Evolutionary conservation across 2,113 vertebrate genomes (phyloP).

Genomic region (Gorsachius goisagi): DNA sequence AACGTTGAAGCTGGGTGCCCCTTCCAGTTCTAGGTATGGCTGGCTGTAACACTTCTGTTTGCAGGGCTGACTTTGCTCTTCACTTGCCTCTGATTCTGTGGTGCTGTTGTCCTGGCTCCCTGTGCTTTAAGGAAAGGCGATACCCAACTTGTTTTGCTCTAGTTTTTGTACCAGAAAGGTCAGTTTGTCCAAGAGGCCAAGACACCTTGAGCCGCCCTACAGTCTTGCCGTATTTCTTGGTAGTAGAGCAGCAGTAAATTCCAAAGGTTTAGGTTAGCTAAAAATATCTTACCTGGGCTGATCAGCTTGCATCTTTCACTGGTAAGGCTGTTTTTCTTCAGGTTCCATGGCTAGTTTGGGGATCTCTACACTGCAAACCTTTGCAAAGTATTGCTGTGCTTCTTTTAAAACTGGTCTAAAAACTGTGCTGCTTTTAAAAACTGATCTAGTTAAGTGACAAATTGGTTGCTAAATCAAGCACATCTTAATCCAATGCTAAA

Average conservation of each 20-base stretch:
- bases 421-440: background rate
- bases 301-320: background rate
- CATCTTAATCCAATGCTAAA: background rate
- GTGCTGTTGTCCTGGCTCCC: background rate
- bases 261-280: background rate
- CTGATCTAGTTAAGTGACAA: background rate
- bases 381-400: background rate
- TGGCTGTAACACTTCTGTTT: background rate
- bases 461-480: background rate
- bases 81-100: background rate
- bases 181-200: background rate
- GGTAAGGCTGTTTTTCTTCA: background rate
- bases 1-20: background rate
- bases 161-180: background rate
- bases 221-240: background rate
- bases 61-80: background rate
- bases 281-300: background rate
- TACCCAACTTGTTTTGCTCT: background rate
- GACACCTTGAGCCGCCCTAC: fast-evolving
- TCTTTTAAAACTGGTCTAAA: background rate
- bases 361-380: background rate
- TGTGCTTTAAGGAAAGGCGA: background rate
- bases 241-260: background rate
- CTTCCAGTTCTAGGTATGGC: background rate
- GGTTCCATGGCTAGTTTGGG: background rate